Conservation (phyloP, 2,888 invertebrate genomes). For the Choristoneura rosaceana region DNA sequence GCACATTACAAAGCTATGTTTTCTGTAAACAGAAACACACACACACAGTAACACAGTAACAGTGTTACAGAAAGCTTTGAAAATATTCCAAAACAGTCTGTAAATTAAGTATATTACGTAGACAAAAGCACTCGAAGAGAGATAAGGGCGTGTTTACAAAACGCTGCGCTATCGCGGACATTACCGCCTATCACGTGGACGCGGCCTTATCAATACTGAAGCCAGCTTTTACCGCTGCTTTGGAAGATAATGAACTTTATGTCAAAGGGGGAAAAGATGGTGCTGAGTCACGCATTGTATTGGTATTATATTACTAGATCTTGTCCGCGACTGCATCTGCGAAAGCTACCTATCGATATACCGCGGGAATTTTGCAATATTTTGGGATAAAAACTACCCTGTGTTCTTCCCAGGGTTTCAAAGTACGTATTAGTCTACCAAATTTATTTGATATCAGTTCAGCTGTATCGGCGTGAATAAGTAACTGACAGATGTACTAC, state of each 20-base stretch:
- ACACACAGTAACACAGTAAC: too few species aligned
- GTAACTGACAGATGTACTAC: too few species aligned
- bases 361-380: too few species aligned
- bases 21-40: too few species aligned
- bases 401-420: too few species aligned
- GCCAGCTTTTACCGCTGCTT: not conserved
- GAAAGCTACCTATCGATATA: too few species aligned
- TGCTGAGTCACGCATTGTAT: not conserved
- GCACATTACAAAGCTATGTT: too few species aligned
- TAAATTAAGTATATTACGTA: constrained; percentile 39
- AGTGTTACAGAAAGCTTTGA: constrained; percentile 10
- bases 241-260: constrained; percentile 9
- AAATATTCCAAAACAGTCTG: constrained; percentile 32
- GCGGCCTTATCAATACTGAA: constrained; percentile 40
- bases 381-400: too few species aligned
- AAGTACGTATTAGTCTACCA: too few species aligned
- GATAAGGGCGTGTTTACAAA: constrained; percentile 51
- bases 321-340: too few species aligned
- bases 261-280: not conserved
- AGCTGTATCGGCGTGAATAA: too few species aligned
- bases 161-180: constrained; percentile 46
- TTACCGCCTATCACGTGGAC: constrained; percentile 46
- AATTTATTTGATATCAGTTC: too few species aligned
- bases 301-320: constrained; percentile 2
- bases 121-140: constrained; percentile 44